These are phyloP conservation scores for Andricus grossulariae DNA, from an alignment of 1,140 invertebrate genomes.

Conservation along the genomic window DNA sequence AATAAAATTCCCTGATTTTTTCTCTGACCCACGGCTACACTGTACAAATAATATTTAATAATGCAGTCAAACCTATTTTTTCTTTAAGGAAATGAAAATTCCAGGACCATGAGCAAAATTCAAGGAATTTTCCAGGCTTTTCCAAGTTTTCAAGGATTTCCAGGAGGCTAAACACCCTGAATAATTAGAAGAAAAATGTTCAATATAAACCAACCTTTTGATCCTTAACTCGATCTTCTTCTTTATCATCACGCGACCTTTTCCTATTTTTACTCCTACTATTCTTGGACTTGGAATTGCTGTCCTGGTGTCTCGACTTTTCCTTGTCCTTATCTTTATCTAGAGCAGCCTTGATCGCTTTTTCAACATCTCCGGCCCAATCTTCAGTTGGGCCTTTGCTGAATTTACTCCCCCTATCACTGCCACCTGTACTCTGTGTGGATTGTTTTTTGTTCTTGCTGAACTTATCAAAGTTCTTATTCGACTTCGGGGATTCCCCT, in stretches of 20 bases:
- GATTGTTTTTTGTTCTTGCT: constrained; percentile 65
- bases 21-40: too few relatives aligned
- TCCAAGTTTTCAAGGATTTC: too few relatives aligned
- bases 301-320: constrained; percentile 74
- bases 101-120: too few relatives aligned
- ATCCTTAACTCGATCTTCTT: constrained; percentile 74
- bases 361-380: constrained; percentile 86
- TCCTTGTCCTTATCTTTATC: constrained; percentile 71
- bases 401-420: constrained; percentile 66
- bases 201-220: constrained; percentile 57
- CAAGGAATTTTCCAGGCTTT: too few relatives aligned
- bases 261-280: constrained; percentile 68
- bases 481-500: constrained; percentile 53
- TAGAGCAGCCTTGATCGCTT: constrained; percentile 82
- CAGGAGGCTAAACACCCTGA: too few relatives aligned
- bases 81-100: too few relatives aligned
- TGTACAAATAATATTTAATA: too few relatives aligned
- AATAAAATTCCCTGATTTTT: too few relatives aligned
- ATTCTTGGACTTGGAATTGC: constrained; percentile 73
- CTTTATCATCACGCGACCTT: constrained; percentile 72
- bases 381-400: constrained; percentile 79
- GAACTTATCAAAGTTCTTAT: constrained; percentile 66
- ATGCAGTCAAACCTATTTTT: too few relatives aligned
- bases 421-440: constrained; percentile 39
- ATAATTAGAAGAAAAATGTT: constrained; percentile 32